Evolutionary conservation across 2,113 vertebrate species (phyloP), one percentile per base, ranked within the genome.

Genomic region (Rhizomys pruinosus): DNA sequence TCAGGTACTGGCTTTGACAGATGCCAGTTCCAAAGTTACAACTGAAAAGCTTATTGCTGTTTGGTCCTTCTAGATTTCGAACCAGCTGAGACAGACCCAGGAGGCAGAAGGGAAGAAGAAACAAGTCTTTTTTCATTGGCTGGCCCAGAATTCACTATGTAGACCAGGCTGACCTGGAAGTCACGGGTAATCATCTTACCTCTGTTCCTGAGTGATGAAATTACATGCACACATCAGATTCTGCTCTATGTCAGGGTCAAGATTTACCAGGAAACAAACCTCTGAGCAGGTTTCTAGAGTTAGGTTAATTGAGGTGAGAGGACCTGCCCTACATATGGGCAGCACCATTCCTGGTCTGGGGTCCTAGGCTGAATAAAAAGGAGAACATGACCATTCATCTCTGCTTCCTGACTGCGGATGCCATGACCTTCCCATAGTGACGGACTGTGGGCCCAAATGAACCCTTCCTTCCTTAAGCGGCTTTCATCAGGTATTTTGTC

Each of bases 1-100:
- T n/a, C n/a, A n/a, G n/a, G n/a, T n/a, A n/a, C 44, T 88, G 84
- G 32, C 78, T 89, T 22, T 34, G 11, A 16, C 19, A 71, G 3
- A 25, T 34, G 16, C 20, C 17, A 84, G 61, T 69, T 42, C 85
- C 19, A 27, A n/a, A 32, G 44, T 15, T 52, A 16, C 25, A 29
- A 27, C 0, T 19, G 3, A 69, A 37, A 23, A 37, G 23, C 34
- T 19, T 34, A 7, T 10, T 3, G 1, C 25, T 23, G 11, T 61
- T 61, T 76, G 4, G 27, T 13, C 16, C 7, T 84, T 76, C 44
- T 5, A 64, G 47, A 42, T 32, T 66, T 32, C 64, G 59, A 92
- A 9, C 37, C 59, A 90, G 42, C 55, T 12, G 37, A 77, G 34
- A 68, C 20, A 84, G 77, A 55, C 4, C 42, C 39, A 69, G 59